Percentiles rank a stretch among this genome's conserved stretches.
These are phyloP conservation scores for Chelon labrosus DNA, from an alignment of 2,797 vertebrate species.

Conservation along the genomic window DNA sequence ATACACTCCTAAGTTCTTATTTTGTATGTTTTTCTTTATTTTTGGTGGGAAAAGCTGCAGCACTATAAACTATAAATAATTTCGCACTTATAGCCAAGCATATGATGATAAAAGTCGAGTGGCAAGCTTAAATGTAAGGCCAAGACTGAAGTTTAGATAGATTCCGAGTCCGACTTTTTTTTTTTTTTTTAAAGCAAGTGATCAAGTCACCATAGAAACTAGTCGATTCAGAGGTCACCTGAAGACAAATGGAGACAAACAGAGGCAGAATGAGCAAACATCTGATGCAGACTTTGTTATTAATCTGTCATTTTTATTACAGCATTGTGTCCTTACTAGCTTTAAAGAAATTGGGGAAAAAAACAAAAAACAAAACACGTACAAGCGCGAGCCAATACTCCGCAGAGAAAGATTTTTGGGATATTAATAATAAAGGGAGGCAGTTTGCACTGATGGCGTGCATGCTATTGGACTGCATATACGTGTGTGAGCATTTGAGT, in stretches of 20 bases:
- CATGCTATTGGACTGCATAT: slow-evolving; percentile 26
- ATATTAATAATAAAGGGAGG: slow-evolving; percentile 41
- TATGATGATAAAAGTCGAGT: slow-evolving; percentile 16
- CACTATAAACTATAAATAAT: neutral
- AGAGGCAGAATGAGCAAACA: slow-evolving; percentile 43
- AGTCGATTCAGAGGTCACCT: slow-evolving; percentile 50
- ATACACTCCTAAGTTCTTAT: neutral
- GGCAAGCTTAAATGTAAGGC: slow-evolving; percentile 25
- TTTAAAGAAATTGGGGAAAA: slow-evolving; percentile 58
- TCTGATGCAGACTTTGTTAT: slow-evolving; percentile 57
- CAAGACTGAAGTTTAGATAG: slow-evolving; percentile 29
- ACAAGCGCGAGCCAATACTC: neutral
- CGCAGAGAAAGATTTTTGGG: slow-evolving; percentile 12
- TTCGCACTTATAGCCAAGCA: slow-evolving; percentile 16
- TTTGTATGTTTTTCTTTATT: neutral
- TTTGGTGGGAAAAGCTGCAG: neutral
- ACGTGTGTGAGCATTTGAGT: slow-evolving; percentile 22
- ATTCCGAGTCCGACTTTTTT: slow-evolving; percentile 6
- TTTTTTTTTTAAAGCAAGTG: slow-evolving; percentile 24
- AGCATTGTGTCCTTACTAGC: slow-evolving; percentile 38
- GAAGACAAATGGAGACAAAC: slow-evolving; percentile 60
- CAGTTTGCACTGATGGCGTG: slow-evolving; percentile 28
- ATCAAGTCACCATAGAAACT: slow-evolving; percentile 38
- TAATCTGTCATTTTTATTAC: slow-evolving; percentile 57
- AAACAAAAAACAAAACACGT: slow-evolving; percentile 10